Evolutionary conservation across 2,888 invertebrate genomes (phyloP), one percentile per base, ranked within the genome.

Genomic region (Anorthoa munda): DNA sequence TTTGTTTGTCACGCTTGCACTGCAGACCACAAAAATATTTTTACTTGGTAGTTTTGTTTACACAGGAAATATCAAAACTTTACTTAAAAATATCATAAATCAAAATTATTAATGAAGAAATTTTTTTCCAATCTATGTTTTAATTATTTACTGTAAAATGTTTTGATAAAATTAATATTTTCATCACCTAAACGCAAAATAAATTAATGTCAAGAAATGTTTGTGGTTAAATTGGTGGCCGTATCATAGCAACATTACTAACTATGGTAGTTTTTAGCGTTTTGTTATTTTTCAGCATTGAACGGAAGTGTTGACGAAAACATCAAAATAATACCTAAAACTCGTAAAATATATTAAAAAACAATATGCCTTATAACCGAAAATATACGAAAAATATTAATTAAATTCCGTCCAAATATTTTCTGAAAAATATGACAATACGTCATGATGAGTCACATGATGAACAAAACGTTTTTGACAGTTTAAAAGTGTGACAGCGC

Each of bases 1-100:
- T 88, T 87, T 83, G 82, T 88, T 87, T 83, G 73, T 86, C 87
- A 84, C 77, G 82, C 75, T 78, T 76, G 79, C 78, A 77, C 77
- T 73, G 64, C 72, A 73, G 72, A 60, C 45, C 13, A 53, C 23
- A 82, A 79, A 81, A 87, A 75, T 59, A 58, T 51, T 31, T 11
- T 63, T 1, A 53, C 0, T 23, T 81, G 50, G 84, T 85, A 86
- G 70, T 67, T 81, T 72, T 31, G 17, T 0, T 18, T 17, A 0
- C 1, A 2, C 2, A 2, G 2, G 46, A 21, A 0, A 51, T 15
- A 50, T 23, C 46, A 2, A 13, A 39, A 46, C 5, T 11, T 23
- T 11, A 17, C 4, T 23, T 26, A 18, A 2, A 7, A 17, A 66
- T 17, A 63, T 48, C 12, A 2, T 39, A 9, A 58, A 39, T 50